phyloP scores from a whole-genome alignment of 2,797 vertebrate species.

The Coilia nasus region DNA sequence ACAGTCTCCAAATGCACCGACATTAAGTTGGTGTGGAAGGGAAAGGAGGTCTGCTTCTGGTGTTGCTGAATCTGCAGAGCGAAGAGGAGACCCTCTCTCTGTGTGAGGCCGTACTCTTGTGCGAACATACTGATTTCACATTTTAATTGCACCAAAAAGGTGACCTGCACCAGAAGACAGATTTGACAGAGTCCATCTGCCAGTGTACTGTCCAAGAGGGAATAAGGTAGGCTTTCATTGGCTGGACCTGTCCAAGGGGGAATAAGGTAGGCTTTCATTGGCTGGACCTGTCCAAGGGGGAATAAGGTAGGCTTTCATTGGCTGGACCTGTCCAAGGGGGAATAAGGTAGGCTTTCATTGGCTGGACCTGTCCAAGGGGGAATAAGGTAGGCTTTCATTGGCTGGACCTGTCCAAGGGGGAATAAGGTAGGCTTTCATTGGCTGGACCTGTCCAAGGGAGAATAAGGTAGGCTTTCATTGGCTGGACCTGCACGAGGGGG shows the following conservation, averaged over 20 bases:
- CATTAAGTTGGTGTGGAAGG: not conserved
- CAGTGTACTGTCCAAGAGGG: not conserved
- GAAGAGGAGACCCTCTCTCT: not conserved
- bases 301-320: not conserved
- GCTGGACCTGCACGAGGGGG: not conserved
- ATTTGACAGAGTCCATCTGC: not conserved
- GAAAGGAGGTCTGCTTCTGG: not conserved
- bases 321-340: too few species aligned
- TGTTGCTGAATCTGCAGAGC: not conserved
- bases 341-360: not conserved
- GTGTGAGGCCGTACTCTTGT: not conserved
- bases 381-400: too few species aligned
- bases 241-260: not conserved
- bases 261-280: not conserved
- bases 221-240: not conserved
- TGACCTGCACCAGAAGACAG: not conserved
- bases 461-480: not conserved
- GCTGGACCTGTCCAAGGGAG: not conserved
- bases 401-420: constrained; percentile 4
- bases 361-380: constrained; percentile 1
- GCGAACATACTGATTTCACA: constrained; percentile 13
- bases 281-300: too few species aligned
- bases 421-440: too few species aligned
- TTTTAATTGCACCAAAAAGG: not conserved
- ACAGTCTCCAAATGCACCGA: constrained; percentile 26